Base-by-base conservation (phyloP, 1,140 invertebrate genomes). In the Pantala flavescens region DNA sequence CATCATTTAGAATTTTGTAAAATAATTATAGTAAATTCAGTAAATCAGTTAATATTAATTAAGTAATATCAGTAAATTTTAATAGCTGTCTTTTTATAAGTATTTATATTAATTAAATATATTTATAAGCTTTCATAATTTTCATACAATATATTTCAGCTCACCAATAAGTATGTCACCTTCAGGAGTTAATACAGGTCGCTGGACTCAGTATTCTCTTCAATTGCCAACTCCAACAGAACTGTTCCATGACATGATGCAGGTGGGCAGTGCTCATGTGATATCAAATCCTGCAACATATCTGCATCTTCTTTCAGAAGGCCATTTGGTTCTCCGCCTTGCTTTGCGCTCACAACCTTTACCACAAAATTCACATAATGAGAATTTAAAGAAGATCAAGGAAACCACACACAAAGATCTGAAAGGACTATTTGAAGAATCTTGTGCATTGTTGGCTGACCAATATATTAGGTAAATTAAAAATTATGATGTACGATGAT, bases 191-290 rank as follows among this genome's bases (percentile, higher is more conserved):
- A 63, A 63, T 63, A 63, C 21, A 43, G 21, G 21, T 42, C 36
- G 49, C 75, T 90, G 90, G 88, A 91, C 89, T 0, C 79, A 91
- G 10, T 91, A 91, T 77, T 87, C 86, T 16, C 79, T 92, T 24
- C 86, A 86, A 76, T 77, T 90, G 71, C 89, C 89, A 0, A 82
- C 82, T 2, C 83, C 87, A 7, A 85, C 86, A 72, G 86, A 86
- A 36, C 80, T 91, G 3, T 89, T 90, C 77, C 85, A 86, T 43
- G 90, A 90, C 78, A 87, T 91, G 76, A 81, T 90, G 24, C 86
- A 86, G 73, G 86, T 90, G 63, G 90, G 89, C 0, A 86, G 86
- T 70, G 85, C 83, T 70, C 88, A 90, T 80, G 85, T 87, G 75
- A 83, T 83, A 71, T 83, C 84, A 0, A 89, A 87, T 77, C 87